A percentile compares a stretch with the other conserved stretches of the same genome.
phyloP scores from a whole-genome alignment of 2,797 vertebrate genomes.

The Echeneis naucrates region DNA sequence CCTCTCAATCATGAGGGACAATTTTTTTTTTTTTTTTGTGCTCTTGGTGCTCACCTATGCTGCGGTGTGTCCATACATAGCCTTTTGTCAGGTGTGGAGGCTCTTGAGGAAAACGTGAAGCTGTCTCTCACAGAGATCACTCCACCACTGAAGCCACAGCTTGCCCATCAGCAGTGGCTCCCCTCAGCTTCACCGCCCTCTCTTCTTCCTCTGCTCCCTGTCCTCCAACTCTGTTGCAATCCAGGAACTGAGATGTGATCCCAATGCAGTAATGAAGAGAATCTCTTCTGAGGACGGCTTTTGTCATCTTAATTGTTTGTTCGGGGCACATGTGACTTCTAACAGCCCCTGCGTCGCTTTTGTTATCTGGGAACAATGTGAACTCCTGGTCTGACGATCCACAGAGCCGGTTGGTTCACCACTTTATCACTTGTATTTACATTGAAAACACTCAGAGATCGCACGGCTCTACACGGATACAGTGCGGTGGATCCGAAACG shows the following conservation, averaged over 20 bases:
- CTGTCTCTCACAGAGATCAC: conserved; percentile 46
- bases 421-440: conserved; percentile 11
- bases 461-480: conserved; percentile 2
- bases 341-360: conserved; percentile 55
- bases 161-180: conserved; percentile 57
- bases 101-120: conserved; percentile 31
- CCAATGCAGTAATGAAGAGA: conserved; percentile 67
- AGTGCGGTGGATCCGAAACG: no score
- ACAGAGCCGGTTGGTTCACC: conserved; percentile 50
- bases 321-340: conserved; percentile 65
- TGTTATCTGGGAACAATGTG: conserved; percentile 18
- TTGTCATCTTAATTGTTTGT: conserved; percentile 79
- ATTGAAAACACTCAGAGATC: conserved; percentile 14
- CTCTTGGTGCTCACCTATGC: conserved; percentile 52
- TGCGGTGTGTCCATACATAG: conserved; percentile 59
- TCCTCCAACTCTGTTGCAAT: conserved; percentile 73
- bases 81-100: conserved; percentile 32
- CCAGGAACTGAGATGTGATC: conserved; percentile 69
- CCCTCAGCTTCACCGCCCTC: conserved; percentile 66
- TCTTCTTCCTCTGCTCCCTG: conserved; percentile 63
- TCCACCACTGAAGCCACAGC: conserved; percentile 66
- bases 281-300: conserved; percentile 60
- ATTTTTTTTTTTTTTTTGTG: conserved; percentile 33
- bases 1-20: conserved; percentile 62
- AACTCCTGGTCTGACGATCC: conserved; percentile 52